Evolutionary conservation across 2,797 vertebrate species (phyloP).

Genomic region (Acropternis orthonyx): DNA sequence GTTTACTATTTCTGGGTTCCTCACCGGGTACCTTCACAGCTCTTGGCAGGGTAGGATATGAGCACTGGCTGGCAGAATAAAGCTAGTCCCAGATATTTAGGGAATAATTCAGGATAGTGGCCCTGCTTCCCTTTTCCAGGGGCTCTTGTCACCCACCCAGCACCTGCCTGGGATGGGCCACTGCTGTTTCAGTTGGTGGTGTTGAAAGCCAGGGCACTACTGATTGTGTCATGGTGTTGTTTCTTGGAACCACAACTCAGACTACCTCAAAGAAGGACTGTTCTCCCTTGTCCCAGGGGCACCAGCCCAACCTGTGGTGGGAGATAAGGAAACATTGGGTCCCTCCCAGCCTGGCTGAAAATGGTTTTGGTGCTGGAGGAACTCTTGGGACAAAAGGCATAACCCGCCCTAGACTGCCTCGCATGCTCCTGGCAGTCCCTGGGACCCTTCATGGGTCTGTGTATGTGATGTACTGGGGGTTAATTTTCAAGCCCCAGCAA

Average conservation of each 20-base stretch:
- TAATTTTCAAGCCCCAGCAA: not conserved
- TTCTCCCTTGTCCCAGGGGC: not conserved
- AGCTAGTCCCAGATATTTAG: not conserved
- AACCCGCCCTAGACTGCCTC: accelerated
- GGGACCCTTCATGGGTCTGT: accelerated
- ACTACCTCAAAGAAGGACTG: accelerated
- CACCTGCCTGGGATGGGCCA: not conserved
- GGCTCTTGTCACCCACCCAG: not conserved
- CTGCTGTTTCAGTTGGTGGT: not conserved
- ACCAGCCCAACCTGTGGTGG: not conserved
- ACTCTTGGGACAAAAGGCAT: not conserved
- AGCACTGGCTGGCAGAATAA: not conserved
- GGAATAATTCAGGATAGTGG: not conserved
- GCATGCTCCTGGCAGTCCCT: not conserved
- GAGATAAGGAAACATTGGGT: not conserved
- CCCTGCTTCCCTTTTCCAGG: not conserved
- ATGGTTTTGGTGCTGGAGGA: not conserved
- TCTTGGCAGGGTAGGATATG: accelerated
- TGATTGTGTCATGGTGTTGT: accelerated
- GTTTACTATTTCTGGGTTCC: not conserved
- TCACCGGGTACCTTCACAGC: accelerated
- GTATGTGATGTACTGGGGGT: accelerated
- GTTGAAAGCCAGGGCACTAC: not conserved
- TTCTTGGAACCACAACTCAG: not conserved
- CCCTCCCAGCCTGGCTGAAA: not conserved